These are phyloP conservation scores for Pseudanteris insignis DNA, from an alignment of 2,888 invertebrate genomes.

Conservation along the genomic window DNA sequence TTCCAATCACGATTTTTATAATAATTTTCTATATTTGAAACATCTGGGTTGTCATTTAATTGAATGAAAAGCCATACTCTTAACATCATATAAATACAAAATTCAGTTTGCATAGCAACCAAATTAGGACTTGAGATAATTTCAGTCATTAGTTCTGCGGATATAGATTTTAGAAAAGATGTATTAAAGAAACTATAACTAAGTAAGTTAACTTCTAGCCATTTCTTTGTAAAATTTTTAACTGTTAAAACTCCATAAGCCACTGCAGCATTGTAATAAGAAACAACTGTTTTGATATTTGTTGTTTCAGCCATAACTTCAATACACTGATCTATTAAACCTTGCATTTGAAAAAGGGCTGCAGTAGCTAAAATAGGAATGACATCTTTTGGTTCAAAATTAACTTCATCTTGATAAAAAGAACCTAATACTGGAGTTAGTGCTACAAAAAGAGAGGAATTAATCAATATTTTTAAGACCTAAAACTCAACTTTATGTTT, in stretches of 20 bases:
- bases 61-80: slow-evolving; percentile 72
- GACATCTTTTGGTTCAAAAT: slow-evolving; percentile 74
- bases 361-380: slow-evolving; percentile 78
- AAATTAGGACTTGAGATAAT: slow-evolving; percentile 74
- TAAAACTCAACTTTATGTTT: too few relatives aligned
- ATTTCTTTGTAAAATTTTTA: slow-evolving; percentile 73
- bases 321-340: slow-evolving; percentile 77
- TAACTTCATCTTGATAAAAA: slow-evolving; percentile 79
- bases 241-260: slow-evolving; percentile 75
- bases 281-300: slow-evolving; percentile 75
- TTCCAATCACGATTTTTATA: slow-evolving; percentile 59
- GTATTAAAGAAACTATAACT: slow-evolving; percentile 71
- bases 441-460: slow-evolving; percentile 25
- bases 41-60: slow-evolving; percentile 50
- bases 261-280: slow-evolving; percentile 75
- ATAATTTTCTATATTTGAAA: slow-evolving; percentile 57
- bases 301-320: slow-evolving; percentile 81
- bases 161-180: slow-evolving; percentile 72
- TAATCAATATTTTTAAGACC: too few relatives aligned
- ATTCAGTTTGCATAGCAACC: slow-evolving; percentile 81
- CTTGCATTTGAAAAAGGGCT: slow-evolving; percentile 78
- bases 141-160: slow-evolving; percentile 73
- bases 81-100: slow-evolving; percentile 77
- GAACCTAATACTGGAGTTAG: slow-evolving; percentile 62
- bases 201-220: slow-evolving; percentile 77